These are phyloP conservation scores for Ceryle rudis DNA, from an alignment of 2,797 vertebrate species.

Conservation along the genomic window DNA sequence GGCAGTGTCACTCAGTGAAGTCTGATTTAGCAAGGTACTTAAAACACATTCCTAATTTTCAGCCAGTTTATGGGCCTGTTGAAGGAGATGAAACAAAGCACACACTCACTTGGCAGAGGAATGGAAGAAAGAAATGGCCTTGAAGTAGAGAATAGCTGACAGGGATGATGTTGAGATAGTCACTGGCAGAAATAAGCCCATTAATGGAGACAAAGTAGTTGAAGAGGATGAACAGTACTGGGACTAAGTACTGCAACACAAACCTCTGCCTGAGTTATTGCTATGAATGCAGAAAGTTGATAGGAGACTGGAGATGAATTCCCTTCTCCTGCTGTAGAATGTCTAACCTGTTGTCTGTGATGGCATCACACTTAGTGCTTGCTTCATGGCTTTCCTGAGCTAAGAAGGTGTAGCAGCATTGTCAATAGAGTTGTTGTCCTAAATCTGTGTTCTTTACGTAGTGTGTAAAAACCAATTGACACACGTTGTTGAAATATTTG, in stretches of 20 bases:
- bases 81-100: background rate
- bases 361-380: background rate
- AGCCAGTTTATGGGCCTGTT: background rate
- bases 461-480: background rate
- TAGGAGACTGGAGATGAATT: background rate
- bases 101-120: background rate
- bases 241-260: background rate
- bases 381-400: background rate
- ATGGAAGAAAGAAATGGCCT: background rate
- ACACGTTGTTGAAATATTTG: background rate
- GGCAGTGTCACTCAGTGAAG: background rate
- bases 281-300: background rate
- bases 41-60: background rate
- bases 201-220: background rate
- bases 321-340: background rate
- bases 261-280: background rate
- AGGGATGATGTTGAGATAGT: background rate
- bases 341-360: background rate
- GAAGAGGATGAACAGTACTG: background rate
- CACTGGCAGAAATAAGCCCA: background rate
- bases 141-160: background rate
- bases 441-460: background rate
- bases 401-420: background rate
- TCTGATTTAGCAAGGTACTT: background rate
- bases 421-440: background rate